phyloP scores from a whole-genome alignment of 1,140 invertebrate genomes.

The Notospermus geniculatus region DNA sequence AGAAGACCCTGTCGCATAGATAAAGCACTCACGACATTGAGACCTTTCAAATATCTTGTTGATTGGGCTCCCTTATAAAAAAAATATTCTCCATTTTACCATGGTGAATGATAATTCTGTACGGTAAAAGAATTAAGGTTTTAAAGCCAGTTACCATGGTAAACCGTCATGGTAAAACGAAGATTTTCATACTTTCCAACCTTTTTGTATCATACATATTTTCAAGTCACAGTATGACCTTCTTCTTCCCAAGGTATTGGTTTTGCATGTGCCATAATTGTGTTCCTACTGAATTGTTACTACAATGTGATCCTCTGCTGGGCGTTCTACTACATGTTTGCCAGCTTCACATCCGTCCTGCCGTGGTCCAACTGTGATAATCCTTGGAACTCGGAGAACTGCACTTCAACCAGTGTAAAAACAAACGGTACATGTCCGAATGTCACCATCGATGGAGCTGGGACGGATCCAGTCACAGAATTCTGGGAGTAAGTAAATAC shows the following conservation, averaged over 20 bases:
- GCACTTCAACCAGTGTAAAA: not conserved
- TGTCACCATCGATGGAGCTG: not conserved
- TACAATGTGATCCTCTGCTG: slow-evolving; percentile 96
- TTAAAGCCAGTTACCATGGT: too few relatives aligned
- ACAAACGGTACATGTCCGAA: not conserved
- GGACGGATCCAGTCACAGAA: slow-evolving; percentile 10
- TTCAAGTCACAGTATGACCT: too few relatives aligned
- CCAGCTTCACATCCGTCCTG: slow-evolving; percentile 59
- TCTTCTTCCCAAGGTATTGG: slow-evolving; percentile 86
- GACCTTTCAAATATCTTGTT: too few relatives aligned
- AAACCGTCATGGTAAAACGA: too few relatives aligned
- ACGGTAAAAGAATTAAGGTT: too few relatives aligned
- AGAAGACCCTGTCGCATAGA: too few relatives aligned
- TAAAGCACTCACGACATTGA: too few relatives aligned
- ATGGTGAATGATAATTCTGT: too few relatives aligned
- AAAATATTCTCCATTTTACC: too few relatives aligned
- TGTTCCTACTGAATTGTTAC: slow-evolving; percentile 93
- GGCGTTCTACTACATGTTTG: slow-evolving; percentile 84
- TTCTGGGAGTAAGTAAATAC: slow-evolving; percentile 37
- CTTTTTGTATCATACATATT: too few relatives aligned
- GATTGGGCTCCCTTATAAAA: too few relatives aligned
- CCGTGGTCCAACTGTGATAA: slow-evolving; percentile 91
- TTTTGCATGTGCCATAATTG: slow-evolving; percentile 89
- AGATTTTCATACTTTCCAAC: not conserved
- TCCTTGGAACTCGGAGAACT: slow-evolving; percentile 75